Evolutionary conservation across 2,797 vertebrate species (phyloP).

Genomic region (Schizopygopsis malacanthus): DNA sequence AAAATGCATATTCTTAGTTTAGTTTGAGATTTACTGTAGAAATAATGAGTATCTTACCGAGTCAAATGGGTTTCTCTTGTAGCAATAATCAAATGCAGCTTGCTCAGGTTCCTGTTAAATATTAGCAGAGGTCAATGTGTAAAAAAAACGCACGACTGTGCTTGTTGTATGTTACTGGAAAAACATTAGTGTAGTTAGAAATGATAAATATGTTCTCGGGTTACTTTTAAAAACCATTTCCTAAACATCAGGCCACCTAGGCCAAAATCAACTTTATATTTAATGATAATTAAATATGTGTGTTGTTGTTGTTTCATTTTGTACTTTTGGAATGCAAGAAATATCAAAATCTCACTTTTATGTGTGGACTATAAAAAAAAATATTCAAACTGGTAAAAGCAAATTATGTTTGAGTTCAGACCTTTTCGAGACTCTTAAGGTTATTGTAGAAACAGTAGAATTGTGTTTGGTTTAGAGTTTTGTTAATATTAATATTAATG

Average conservation of each 20-base stretch:
- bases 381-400: background rate
- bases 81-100: background rate
- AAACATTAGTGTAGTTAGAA: background rate
- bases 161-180: background rate
- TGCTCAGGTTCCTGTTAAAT: conserved; percentile 33
- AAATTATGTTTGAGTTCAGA: background rate
- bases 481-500: too few relatives aligned
- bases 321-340: too few relatives aligned
- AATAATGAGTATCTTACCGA: conserved; percentile 31
- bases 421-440: background rate
- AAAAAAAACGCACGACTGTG: background rate
- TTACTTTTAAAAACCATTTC: background rate
- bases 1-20: background rate
- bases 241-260: background rate
- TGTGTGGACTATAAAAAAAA: too few relatives aligned
- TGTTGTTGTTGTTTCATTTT: background rate
- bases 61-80: background rate
- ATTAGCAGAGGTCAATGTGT: conserved; percentile 41
- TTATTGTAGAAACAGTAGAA: background rate
- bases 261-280: background rate
- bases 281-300: background rate
- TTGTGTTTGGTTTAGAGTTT: background rate
- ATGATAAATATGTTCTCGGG: background rate
- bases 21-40: background rate
- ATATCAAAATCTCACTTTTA: background rate